A percentile compares a stretch with the other conserved stretches of the same genome.
phyloP scores from a whole-genome alignment of 2,797 vertebrate genomes.

The Lycodopsis pacificus region DNA sequence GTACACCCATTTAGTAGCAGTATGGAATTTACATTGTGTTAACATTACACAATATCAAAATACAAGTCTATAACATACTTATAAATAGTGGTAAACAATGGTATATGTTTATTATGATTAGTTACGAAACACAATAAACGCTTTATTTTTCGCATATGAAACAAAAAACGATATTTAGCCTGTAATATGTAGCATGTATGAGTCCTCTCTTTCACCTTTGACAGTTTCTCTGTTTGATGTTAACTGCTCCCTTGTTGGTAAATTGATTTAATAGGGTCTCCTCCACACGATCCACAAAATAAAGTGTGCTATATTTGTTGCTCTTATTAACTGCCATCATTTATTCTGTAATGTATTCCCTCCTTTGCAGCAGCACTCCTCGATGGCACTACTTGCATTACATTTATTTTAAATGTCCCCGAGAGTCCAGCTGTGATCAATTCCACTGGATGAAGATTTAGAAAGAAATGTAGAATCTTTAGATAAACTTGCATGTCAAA shows the following conservation, averaged over 20 bases:
- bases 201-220: constrained; percentile 4
- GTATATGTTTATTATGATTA: not conserved
- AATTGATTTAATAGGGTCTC: not conserved
- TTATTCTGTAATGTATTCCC: not conserved
- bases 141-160: not conserved
- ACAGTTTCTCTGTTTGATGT: not conserved
- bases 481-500: not conserved
- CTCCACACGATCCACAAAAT: not conserved
- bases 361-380: not conserved
- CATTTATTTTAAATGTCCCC: not conserved
- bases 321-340: not conserved
- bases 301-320: not conserved
- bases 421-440: not conserved
- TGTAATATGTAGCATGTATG: not conserved
- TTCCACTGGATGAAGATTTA: not conserved
- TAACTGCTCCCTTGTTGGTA: constrained; percentile 18
- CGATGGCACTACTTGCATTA: not conserved
- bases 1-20: not conserved
- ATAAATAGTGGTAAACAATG: not conserved
- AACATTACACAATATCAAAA: not conserved
- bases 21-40: not conserved
- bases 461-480: not conserved
- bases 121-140: not conserved
- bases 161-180: not conserved
- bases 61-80: not conserved